A percentile compares a stretch with the other conserved stretches of the same genome.
phyloP scores from a whole-genome alignment of 2,888 invertebrate species.

The Netelia inedita region DNA sequence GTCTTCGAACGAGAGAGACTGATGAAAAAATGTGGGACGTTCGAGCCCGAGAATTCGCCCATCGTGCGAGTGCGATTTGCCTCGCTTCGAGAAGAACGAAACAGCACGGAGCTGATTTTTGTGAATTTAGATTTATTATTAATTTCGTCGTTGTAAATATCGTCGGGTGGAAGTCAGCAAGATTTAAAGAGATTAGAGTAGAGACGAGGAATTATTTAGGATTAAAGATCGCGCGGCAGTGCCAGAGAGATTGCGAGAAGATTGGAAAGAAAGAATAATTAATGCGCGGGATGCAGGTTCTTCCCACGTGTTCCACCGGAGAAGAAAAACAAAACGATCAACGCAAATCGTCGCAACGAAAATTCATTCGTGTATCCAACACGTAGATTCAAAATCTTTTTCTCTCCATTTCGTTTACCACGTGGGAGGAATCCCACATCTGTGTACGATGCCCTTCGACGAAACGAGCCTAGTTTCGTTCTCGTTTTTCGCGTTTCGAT shows the following conservation, averaged over 20 bases:
- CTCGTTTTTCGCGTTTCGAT: slow-evolving; percentile 71
- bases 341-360: slow-evolving; percentile 24
- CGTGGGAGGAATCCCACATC: slow-evolving; percentile 64
- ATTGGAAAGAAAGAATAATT: slow-evolving; percentile 24
- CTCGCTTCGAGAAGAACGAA: not conserved
- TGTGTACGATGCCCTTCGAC: slow-evolving; percentile 63
- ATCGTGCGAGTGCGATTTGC: slow-evolving; percentile 23
- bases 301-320: slow-evolving; percentile 61
- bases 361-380: slow-evolving; percentile 33
- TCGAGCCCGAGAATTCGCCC: slow-evolving; percentile 47
- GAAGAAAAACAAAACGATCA: slow-evolving; percentile 39
- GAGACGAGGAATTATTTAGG: slow-evolving; percentile 48
- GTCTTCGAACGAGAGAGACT: slow-evolving; percentile 49
- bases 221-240: slow-evolving; percentile 57
- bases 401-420: slow-evolving; percentile 44
- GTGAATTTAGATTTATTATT: slow-evolving; percentile 61
- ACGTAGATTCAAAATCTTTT: slow-evolving; percentile 15
- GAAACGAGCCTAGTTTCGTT: slow-evolving; percentile 72
- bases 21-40: slow-evolving; percentile 48
- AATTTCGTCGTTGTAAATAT: slow-evolving; percentile 65
- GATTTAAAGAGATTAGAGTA: slow-evolving; percentile 43
- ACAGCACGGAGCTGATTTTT: slow-evolving; percentile 31
- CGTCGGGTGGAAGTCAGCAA: slow-evolving; percentile 53
- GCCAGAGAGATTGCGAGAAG: slow-evolving; percentile 41
- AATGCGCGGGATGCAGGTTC: slow-evolving; percentile 65